Base-by-base conservation (phyloP, 2,888 invertebrate species). In the Protonemura montana region DNA sequence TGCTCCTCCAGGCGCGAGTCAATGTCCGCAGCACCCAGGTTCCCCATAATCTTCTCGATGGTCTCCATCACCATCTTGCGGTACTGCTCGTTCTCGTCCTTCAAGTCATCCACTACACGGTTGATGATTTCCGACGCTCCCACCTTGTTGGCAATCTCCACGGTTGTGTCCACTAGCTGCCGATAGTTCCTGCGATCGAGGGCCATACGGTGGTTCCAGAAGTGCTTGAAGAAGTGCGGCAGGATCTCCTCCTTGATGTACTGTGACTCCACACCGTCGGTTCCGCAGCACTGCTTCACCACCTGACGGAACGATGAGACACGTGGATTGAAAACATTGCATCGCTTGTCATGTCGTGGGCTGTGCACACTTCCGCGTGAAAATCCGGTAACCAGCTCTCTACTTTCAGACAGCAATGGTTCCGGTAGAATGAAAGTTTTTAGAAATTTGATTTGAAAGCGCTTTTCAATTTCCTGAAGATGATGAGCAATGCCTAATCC, bases 31-130 rank as follows among this genome's bases (percentile, higher is more conserved):
- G 99, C 98, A 26, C 99, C 99, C 87, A 99, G 93, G 92, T 98
- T 98, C 2, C 97, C 98, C 94, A 99, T 97, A 87, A 99, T 98
- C 92, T 99, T 99, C 91, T 99, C 99, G 87, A 99, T 99, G 0
- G 99, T 99, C 92, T 99, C 99, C 98, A 99, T 99, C 0, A 99
- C 99, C 99, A 99, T 99, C 93, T 99, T 99, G 87, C 99, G 94
- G 92, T 99, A 99, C 91, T 99, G 98, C 91, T 99, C 99, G 91
- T 99, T 99, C 92, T 99, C 99, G 91, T 99, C 99, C 92, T 99
- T 99, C 87, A 99, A 92, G 92, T 99, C 99, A 90, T 99, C 99
- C 0, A 99, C 99, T 82, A 99, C 98, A 88, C 99, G 94, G 91
- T 98, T 98, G 87, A 99, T 98, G 88, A 99, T 99, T 93, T 99